A percentile compares a stretch with the other conserved stretches of the same genome.
Evolutionary conservation across 1,140 invertebrate genomes (phyloP).

Genomic region (Drosophila murphyi): DNA sequence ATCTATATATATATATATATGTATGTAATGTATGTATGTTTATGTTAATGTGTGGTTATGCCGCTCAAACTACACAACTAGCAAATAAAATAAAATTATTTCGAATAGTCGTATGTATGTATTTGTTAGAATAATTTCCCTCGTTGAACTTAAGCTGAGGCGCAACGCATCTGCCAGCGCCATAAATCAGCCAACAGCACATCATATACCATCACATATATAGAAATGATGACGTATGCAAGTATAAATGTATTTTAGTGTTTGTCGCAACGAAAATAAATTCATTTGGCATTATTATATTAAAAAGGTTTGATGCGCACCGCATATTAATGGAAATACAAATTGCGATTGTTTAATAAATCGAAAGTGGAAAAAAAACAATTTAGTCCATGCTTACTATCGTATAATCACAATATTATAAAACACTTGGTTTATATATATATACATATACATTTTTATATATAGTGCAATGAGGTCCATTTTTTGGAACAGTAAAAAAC

Average conservation of each 20-base stretch:
- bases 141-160: slow-evolving; percentile 45
- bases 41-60: slow-evolving; percentile 32
- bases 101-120: slow-evolving; percentile 32
- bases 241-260: slow-evolving; percentile 22
- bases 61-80: slow-evolving; percentile 30
- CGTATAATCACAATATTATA: too few species aligned
- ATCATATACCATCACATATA: slow-evolving; percentile 62
- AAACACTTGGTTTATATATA: too few species aligned
- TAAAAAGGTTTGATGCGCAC: neutral
- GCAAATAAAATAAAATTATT: slow-evolving; percentile 67
- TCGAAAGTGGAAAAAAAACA: neutral
- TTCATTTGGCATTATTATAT: slow-evolving; percentile 37
- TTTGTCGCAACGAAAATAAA: slow-evolving; percentile 50
- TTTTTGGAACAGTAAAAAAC: too few species aligned
- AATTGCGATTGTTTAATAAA: slow-evolving; percentile 13
- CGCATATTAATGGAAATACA: neutral
- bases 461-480: too few species aligned
- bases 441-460: too few species aligned
- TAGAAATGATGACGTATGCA: slow-evolving; percentile 42
- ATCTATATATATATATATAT: slow-evolving; percentile 41
- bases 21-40: slow-evolving; percentile 22
- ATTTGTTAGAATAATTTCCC: slow-evolving; percentile 29
- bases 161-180: slow-evolving; percentile 52
- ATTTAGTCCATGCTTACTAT: neutral
- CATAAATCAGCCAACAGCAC: slow-evolving; percentile 65